Percentiles rank a stretch among this genome's conserved stretches.
Evolutionary conservation across 2,113 vertebrate genomes (phyloP).

Genomic region (Corvus hawaiiensis): DNA sequence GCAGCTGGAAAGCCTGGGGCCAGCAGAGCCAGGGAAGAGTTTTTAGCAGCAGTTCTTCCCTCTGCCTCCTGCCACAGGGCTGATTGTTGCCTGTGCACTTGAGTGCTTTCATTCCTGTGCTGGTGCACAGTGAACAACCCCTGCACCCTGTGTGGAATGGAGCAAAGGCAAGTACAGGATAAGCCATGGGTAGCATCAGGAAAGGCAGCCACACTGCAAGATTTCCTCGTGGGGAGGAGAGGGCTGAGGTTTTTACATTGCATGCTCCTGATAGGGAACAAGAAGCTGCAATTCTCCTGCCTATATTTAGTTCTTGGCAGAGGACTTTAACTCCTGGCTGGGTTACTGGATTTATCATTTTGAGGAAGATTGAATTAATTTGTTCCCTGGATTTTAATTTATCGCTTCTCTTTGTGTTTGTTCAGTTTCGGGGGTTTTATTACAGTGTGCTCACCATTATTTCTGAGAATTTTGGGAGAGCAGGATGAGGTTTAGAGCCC

Average conservation of each 20-base stretch:
- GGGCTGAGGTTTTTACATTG: not conserved
- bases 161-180: not conserved
- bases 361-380: not conserved
- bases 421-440: not conserved
- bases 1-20: not conserved
- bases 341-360: not conserved
- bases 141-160: fast-evolving
- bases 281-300: not conserved
- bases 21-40: not conserved
- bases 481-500: not conserved
- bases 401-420: not conserved
- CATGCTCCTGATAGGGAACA: not conserved
- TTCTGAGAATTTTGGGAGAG: not conserved
- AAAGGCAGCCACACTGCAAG: not conserved
- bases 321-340: not conserved
- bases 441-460: not conserved
- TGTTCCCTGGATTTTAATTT: not conserved
- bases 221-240: not conserved
- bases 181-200: not conserved
- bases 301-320: not conserved
- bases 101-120: fast-evolving
- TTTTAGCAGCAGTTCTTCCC: not conserved
- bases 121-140: not conserved
- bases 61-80: fast-evolving
- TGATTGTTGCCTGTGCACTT: fast-evolving